Evolutionary conservation across 2,888 invertebrate genomes (phyloP).

Genomic region (Gastracanthus pulcherrimus): DNA sequence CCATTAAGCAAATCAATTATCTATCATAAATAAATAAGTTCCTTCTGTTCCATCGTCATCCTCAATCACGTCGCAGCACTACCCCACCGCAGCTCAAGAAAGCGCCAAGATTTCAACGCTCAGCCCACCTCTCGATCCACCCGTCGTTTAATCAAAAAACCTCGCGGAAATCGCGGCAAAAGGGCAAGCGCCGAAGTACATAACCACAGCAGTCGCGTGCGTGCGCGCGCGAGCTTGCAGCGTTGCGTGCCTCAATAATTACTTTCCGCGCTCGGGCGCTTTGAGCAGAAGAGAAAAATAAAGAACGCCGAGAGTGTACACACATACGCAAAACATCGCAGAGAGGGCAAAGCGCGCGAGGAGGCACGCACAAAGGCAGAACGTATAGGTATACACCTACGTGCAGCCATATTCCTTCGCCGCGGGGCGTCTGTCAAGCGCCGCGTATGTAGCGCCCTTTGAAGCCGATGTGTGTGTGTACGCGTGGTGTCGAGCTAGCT

Average conservation of each 20-base stretch:
- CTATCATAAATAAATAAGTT: too few relatives aligned
- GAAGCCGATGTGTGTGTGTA: too few relatives aligned
- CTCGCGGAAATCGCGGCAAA: too few relatives aligned
- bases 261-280: background rate
- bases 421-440: conserved; percentile 24
- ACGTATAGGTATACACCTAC: too few relatives aligned
- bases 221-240: too few relatives aligned
- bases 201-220: background rate
- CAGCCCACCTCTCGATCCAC: background rate
- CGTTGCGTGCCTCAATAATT: background rate
- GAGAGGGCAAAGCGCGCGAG: too few relatives aligned
- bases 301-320: background rate
- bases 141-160: background rate
- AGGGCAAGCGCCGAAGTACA: too few relatives aligned
- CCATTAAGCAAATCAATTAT: too few relatives aligned
- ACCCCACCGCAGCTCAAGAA: background rate
- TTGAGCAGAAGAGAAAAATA: background rate
- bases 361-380: conserved; percentile 26
- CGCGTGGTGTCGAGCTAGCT: conserved; percentile 17
- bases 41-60: too few relatives aligned
- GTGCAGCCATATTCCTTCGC: conserved; percentile 35
- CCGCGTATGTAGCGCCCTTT: conserved; percentile 32
- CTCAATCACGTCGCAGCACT: too few relatives aligned
- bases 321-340: background rate
- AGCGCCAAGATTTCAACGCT: background rate